Base-by-base conservation (phyloP, 2,113 vertebrate genomes). In the Arizona elegans region DNA sequence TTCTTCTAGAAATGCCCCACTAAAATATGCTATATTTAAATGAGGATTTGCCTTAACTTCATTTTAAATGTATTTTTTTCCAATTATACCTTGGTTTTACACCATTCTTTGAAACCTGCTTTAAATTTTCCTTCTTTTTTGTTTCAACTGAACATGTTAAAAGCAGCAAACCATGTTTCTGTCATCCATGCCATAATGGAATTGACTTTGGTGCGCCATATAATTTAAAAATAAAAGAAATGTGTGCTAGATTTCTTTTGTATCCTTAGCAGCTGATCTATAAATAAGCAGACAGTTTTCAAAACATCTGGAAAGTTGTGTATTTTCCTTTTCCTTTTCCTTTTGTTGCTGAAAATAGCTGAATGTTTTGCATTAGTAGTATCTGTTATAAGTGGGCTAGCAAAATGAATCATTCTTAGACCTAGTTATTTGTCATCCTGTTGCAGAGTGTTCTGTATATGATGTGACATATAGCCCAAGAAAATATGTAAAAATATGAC, bases 221-320 rank as follows among this genome's bases (percentile, higher is more conserved):
- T 5, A 15, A 38, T 81, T 81, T 81, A 33, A 81, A 81, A 38
- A 8, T 19, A 38, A 81, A 38, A 81, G 33, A 81, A 81, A 81
- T 81, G 17, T 81, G 70, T 38, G 70, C 13, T 81, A 38, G 70
- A 38, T 38, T 81, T 70, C 29, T 33, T 70, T 33, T 38, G 17
- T 81, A 38, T 81, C 15, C 33, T 81, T 81, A 81, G 86, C 92
- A 92, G 70, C 70, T 86, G 88, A 88, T 54, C 92, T 95, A 75
- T 96, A 96, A 96, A 96, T 94, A 96, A 92, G 94, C 95, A 29
- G 19, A 55, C 96, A 95, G 94, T 93, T 96, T 96, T 95, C 95
- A 91, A 92, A 95, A 55, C 75, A 81, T 94, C 94, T 95, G 96
- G 62, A 70, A 92, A 0, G 17, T 93, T 90, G 90, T 55, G 91